phyloP scores from a whole-genome alignment of 2,888 invertebrate genomes.

The Neoitamus cyanurus region DNA sequence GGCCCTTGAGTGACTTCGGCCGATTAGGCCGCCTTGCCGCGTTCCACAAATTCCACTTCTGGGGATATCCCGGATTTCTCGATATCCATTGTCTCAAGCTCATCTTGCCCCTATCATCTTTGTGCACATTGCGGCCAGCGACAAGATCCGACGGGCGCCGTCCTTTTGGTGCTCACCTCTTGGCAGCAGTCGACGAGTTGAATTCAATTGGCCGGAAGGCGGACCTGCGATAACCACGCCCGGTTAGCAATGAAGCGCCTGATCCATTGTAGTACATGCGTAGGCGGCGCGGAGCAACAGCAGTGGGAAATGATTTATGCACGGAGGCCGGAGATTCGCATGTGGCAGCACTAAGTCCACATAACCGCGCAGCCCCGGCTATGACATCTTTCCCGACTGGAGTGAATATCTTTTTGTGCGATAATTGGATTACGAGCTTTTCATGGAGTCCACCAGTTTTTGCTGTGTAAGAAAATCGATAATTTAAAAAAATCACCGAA shows the following conservation, averaged over 20 bases:
- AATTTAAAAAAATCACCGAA: constrained; percentile 23
- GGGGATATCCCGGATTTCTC: background rate
- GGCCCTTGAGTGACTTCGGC: background rate
- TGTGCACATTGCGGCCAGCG: background rate
- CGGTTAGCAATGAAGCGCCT: background rate
- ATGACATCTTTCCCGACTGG: constrained; percentile 41
- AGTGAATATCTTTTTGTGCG: constrained; percentile 38
- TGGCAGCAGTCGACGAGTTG: background rate
- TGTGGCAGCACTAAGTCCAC: constrained; percentile 17
- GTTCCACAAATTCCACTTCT: constrained; percentile 12
- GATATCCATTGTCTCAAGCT: background rate
- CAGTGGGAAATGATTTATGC: constrained; percentile 7
- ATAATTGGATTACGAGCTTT: constrained; percentile 52
- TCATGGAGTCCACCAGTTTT: constrained; percentile 37
- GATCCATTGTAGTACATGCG: background rate
- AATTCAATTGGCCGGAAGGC: constrained; percentile 11
- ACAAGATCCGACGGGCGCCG: background rate
- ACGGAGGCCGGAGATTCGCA: background rate
- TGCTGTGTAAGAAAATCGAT: constrained; percentile 39
- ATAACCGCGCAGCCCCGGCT: constrained; percentile 22
- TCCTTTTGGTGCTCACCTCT: background rate
- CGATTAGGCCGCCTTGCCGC: background rate
- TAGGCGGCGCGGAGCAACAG: background rate
- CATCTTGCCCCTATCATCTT: background rate
- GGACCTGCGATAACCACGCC: background rate